Conservation (phyloP, 2,113 vertebrate species). For the Sylvietta virens region DNA sequence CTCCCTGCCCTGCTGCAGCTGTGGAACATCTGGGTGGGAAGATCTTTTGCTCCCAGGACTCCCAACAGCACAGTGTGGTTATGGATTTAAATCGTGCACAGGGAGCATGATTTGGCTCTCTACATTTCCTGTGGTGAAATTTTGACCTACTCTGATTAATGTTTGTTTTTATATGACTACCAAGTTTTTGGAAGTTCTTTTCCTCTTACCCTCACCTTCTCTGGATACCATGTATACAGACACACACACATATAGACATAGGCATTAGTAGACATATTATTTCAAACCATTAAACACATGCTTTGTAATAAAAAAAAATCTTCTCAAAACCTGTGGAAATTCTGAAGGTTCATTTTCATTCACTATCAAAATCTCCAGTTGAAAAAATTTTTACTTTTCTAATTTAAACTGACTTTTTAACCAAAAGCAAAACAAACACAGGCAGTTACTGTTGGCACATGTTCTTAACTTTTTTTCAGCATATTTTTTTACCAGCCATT, state of each 20-base stretch:
- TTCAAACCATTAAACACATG: not conserved
- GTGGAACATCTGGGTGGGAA: conserved; percentile 41
- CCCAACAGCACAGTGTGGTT: not conserved
- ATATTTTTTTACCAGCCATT: not conserved
- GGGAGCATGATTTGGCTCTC: conserved; percentile 1
- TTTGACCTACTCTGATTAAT: conserved; percentile 34
- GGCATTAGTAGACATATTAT: not conserved
- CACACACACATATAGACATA: not conserved
- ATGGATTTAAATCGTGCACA: not conserved
- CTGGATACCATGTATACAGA: not conserved
- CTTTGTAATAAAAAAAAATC: not conserved
- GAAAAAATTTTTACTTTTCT: not conserved
- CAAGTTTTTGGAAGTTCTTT: conserved; percentile 20
- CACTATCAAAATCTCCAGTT: not conserved
- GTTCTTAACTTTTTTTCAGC: not conserved
- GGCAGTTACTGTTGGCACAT: conserved; percentile 10
- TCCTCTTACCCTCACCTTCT: not conserved
- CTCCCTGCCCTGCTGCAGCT: conserved; percentile 17
- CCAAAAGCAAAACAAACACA: conserved; percentile 3
- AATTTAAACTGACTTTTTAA: conserved; percentile 4
- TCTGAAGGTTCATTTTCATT: not conserved
- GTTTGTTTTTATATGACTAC: conserved; percentile 31
- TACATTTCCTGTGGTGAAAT: conserved; percentile 46
- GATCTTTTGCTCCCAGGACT: conserved; percentile 14
- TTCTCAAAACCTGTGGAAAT: not conserved